phyloP scores from a whole-genome alignment of 2,888 invertebrate species.

The Patella ulyssiponensis region DNA sequence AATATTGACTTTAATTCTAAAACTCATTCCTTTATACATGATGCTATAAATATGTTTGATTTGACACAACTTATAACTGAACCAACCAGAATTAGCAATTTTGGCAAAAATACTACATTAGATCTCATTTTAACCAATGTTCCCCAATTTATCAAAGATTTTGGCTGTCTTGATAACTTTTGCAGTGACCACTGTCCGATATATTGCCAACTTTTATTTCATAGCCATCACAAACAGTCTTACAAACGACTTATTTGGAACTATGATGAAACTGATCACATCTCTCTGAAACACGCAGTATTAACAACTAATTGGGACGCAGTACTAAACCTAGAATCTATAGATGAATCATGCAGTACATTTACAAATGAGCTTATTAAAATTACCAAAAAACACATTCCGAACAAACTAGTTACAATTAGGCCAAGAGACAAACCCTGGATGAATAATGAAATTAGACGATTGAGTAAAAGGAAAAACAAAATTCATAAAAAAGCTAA shows the following conservation, averaged over 20 bases:
- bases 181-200: not conserved
- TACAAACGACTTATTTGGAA: slow-evolving; percentile 14
- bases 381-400: not conserved
- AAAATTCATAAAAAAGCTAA: not conserved
- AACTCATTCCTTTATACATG: not conserved
- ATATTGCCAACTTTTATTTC: not conserved
- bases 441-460: not conserved
- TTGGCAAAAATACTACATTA: not conserved
- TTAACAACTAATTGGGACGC: not conserved
- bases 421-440: not conserved
- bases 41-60: not conserved
- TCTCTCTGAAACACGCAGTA: not conserved
- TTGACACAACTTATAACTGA: slow-evolving; percentile 16
- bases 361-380: not conserved
- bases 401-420: slow-evolving; percentile 6
- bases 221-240: not conserved
- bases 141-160: not conserved
- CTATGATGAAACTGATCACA: slow-evolving; percentile 15
- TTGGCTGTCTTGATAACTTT: not conserved
- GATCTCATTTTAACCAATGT: slow-evolving; percentile 13
- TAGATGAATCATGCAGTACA: not conserved
- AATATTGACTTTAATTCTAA: not conserved
- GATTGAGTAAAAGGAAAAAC: not conserved
- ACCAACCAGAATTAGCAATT: slow-evolving; percentile 15
- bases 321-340: not conserved